phyloP scores from a whole-genome alignment of 2,797 vertebrate species.

The Pelobates cultripes region DNA sequence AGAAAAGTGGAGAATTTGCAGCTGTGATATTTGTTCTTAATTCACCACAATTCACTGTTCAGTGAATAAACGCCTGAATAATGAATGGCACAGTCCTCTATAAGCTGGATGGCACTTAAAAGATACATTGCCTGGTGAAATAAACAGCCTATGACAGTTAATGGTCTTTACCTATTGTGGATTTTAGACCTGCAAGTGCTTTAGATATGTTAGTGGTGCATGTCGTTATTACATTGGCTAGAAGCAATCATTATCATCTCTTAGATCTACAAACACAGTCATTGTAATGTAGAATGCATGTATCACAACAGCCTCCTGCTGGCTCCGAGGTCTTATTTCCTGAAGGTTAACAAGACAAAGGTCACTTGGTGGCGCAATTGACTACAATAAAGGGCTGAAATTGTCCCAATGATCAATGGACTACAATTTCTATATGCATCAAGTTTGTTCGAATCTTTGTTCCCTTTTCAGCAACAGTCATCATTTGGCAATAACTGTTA shows the following conservation, averaged over 20 bases:
- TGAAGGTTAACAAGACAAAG: slow-evolving; percentile 46
- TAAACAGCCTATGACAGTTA: not conserved
- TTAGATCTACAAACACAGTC: slow-evolving; percentile 17
- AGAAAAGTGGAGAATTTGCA: too few relatives aligned
- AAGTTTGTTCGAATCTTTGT: not conserved
- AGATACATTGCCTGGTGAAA: too few relatives aligned
- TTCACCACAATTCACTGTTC: too few relatives aligned
- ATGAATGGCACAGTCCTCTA: too few relatives aligned
- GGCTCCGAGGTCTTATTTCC: slow-evolving; percentile 37
- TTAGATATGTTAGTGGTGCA: slow-evolving; percentile 16
- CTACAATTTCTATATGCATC: not conserved
- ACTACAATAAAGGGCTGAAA: slow-evolving; percentile 36
- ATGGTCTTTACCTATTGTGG: slow-evolving; percentile 5
- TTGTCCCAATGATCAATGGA: slow-evolving; percentile 22
- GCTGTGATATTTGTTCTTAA: too few relatives aligned
- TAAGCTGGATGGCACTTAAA: too few relatives aligned
- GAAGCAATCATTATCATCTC: not conserved
- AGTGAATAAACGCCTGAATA: too few relatives aligned
- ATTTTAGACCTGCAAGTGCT: not conserved
- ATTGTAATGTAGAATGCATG: slow-evolving; percentile 26
- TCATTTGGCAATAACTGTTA: too few relatives aligned
- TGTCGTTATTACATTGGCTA: slow-evolving; percentile 2
- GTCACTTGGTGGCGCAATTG: slow-evolving; percentile 50
- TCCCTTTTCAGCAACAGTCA: not conserved
- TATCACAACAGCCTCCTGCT: slow-evolving; percentile 33